Conservation (phyloP, 2,888 invertebrate species). For the Strigamia crassipes region DNA sequence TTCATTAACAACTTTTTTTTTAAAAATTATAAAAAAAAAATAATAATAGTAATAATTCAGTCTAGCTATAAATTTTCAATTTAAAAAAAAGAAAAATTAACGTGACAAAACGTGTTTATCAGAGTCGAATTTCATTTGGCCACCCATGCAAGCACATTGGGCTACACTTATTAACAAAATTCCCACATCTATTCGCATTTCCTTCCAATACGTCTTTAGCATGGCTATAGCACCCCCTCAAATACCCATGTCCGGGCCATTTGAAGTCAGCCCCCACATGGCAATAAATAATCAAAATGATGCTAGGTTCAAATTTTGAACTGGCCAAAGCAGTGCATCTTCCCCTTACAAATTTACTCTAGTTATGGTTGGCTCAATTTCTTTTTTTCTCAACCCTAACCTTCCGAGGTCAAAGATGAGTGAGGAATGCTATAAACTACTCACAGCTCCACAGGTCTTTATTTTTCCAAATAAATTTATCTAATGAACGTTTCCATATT, state of each 20-base stretch:
- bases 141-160: neutral
- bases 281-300: constrained; percentile 28
- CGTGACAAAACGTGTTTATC: neutral
- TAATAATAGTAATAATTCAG: too few relatives aligned
- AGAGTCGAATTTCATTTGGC: neutral
- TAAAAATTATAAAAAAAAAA: neutral
- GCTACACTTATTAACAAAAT: neutral
- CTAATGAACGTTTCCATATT: neutral
- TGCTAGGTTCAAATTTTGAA: constrained; percentile 27
- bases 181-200: neutral
- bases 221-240: neutral
- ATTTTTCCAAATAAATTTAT: constrained; percentile 5
- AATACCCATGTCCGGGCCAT: constrained; percentile 24
- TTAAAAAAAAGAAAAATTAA: neutral
- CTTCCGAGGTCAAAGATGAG: constrained; percentile 38
- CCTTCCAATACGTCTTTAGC: neutral
- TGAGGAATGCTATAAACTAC: constrained; percentile 23
- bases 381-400: constrained; percentile 32
- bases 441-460: constrained; percentile 19
- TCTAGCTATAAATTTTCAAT: neutral
- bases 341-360: constrained; percentile 38
- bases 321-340: constrained; percentile 26
- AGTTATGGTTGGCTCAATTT: constrained; percentile 32
- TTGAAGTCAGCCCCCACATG: constrained; percentile 23
- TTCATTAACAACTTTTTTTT: neutral